These are phyloP conservation scores for Dendrocopos noguchii DNA, from an alignment of 2,113 vertebrate genomes.

Conservation along the genomic window DNA sequence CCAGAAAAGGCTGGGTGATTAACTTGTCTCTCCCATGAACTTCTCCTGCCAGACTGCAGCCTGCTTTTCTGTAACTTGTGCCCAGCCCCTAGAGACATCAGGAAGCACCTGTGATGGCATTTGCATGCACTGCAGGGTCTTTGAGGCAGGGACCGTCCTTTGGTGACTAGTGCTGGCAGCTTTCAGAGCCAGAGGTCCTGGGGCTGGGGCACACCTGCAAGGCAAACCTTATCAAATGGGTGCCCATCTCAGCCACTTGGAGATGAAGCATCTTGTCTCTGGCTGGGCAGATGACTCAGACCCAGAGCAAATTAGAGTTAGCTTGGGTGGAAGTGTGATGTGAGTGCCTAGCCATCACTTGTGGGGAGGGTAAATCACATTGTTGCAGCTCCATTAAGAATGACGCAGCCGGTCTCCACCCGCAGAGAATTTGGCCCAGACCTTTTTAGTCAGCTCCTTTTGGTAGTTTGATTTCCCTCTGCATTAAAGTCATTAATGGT, in stretches of 20 bases:
- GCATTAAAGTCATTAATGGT: not conserved
- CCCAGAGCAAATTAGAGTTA: constrained; percentile 32
- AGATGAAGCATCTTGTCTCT: constrained; percentile 10
- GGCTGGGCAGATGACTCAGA: constrained; percentile 52
- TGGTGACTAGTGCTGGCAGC: not conserved
- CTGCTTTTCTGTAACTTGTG: not conserved
- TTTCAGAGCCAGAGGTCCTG: not conserved
- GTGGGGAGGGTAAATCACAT: constrained; percentile 27
- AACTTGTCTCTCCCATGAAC: not conserved
- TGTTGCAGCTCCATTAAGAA: constrained; percentile 18
- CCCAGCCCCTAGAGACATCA: constrained; percentile 24
- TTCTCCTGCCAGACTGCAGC: not conserved
- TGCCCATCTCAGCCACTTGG: not conserved
- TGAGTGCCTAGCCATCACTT: constrained; percentile 40
- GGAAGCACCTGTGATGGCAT: constrained; percentile 49
- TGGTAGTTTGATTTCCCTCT: constrained; percentile 2
- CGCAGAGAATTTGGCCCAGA: not conserved
- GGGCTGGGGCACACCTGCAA: constrained; percentile 38
- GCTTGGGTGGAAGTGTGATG: constrained; percentile 47
- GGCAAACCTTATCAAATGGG: constrained; percentile 11
- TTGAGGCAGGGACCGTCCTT: not conserved
- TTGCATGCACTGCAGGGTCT: constrained; percentile 22
- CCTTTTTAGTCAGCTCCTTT: constrained; percentile 21
- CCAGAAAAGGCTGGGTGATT: not conserved
- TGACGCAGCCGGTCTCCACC: not conserved